phyloP scores from a whole-genome alignment of 2,797 vertebrate species.

The Eupleurogrammus muticus region DNA sequence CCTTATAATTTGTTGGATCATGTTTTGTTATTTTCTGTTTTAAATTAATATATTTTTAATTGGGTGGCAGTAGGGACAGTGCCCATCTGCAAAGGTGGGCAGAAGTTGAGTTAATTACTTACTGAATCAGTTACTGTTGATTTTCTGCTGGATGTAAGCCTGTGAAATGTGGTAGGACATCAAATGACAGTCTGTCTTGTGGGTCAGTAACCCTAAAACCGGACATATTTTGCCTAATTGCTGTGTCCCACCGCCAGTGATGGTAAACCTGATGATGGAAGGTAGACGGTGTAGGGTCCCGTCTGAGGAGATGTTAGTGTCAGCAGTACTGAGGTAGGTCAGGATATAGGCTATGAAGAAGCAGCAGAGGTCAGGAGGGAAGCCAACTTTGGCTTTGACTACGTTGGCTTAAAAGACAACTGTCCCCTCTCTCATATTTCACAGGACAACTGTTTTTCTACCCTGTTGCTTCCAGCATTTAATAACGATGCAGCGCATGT shows the following conservation, averaged over 20 bases:
- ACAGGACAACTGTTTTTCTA: constrained; percentile 13
- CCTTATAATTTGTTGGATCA: background rate
- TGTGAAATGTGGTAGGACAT: no score
- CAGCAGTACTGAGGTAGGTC: constrained; percentile 47
- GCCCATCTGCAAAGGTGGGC: background rate
- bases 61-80: background rate
- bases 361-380: constrained; percentile 35
- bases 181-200: constrained; percentile 25
- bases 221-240: constrained; percentile 53
- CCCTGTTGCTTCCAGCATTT: constrained; percentile 4
- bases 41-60: background rate
- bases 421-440: constrained; percentile 25
- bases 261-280: constrained; percentile 48
- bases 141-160: background rate
- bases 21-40: background rate
- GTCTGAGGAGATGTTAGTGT: constrained; percentile 51
- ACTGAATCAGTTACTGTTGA: background rate
- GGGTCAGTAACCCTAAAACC: constrained; percentile 39
- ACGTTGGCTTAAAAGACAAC: constrained; percentile 41
- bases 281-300: constrained; percentile 43
- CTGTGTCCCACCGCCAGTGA: constrained; percentile 41
- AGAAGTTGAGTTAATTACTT: background rate
- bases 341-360: constrained; percentile 32
- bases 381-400: constrained; percentile 49
- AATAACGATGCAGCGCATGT: background rate